These are phyloP conservation scores for Siniperca chuatsi DNA, from an alignment of 2,113 vertebrate species.

Conservation along the genomic window DNA sequence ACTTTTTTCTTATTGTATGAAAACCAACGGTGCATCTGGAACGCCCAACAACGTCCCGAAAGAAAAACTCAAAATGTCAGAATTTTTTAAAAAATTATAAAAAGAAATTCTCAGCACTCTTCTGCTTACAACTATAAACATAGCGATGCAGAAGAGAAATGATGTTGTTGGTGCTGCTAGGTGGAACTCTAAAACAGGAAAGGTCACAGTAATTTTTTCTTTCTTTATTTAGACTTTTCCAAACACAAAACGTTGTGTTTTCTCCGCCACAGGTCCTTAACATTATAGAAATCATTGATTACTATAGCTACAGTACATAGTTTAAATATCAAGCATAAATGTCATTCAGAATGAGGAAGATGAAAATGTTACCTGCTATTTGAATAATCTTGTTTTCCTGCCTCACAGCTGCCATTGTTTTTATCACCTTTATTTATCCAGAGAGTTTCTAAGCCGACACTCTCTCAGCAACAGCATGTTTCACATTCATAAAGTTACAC, in stretches of 20 bases:
- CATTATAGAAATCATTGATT: constrained; percentile 9
- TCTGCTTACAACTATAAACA: too few species aligned
- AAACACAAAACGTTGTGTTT: not conserved
- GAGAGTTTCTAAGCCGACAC: constrained; percentile 15
- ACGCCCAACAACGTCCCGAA: too few species aligned
- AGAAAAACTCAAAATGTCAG: too few species aligned
- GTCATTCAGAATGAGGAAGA: not conserved
- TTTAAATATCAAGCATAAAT: constrained; percentile 35
- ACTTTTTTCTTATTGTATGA: not conserved
- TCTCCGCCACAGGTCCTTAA: not conserved
- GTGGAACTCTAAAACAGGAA: too few species aligned
- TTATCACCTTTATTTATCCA: constrained; percentile 7
- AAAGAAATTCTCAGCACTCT: too few species aligned
- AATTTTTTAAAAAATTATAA: too few species aligned
- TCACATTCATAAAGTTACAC: constrained; percentile 46
- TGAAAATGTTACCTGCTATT: not conserved
- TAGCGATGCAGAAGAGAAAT: too few species aligned
- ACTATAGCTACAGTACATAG: not conserved
- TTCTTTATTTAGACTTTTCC: too few species aligned
- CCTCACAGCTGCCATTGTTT: not conserved
- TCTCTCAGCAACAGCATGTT: constrained; percentile 27
- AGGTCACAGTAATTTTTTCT: too few species aligned
- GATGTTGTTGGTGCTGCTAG: too few species aligned
- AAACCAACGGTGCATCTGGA: too few species aligned
- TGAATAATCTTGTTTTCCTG: constrained; percentile 4